Percentiles rank a stretch among this genome's conserved stretches.
These are phyloP conservation scores for Ctenopoma multispine DNA, from an alignment of 2,797 vertebrate species.

Conservation along the genomic window DNA sequence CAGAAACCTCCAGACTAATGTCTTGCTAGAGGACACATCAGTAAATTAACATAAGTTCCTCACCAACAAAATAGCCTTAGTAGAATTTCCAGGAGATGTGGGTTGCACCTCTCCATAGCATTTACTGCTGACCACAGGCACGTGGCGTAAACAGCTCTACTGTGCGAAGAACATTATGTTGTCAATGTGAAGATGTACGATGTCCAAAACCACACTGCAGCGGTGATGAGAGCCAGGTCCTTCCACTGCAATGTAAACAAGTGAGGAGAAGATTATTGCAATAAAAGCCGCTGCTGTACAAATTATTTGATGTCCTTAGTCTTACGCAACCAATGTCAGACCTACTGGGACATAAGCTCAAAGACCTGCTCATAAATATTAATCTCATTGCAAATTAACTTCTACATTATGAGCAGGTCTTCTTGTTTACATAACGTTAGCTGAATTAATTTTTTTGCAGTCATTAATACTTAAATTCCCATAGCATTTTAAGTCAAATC, in stretches of 20 bases:
- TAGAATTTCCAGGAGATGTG: too few relatives aligned
- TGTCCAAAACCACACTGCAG: too few relatives aligned
- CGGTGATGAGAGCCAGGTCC: neutral
- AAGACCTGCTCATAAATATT: slow-evolving; percentile 7
- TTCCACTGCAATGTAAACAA: neutral
- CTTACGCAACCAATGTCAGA: slow-evolving; percentile 6
- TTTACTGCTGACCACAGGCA: too few relatives aligned
- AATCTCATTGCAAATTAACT: slow-evolving; percentile 1
- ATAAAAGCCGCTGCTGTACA: neutral
- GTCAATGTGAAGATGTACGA: neutral
- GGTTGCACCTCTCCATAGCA: too few relatives aligned
- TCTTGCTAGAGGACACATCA: too few relatives aligned
- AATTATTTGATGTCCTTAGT: neutral
- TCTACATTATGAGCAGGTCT: neutral
- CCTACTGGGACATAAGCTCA: neutral
- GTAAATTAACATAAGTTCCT: too few relatives aligned
- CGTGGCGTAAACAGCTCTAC: too few relatives aligned
- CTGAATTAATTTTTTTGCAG: neutral
- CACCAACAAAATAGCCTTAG: too few relatives aligned
- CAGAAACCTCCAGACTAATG: too few relatives aligned
- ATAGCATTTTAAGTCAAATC: neutral
- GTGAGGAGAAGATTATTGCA: neutral
- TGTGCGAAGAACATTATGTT: neutral
- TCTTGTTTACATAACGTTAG: neutral
- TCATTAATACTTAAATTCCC: neutral